A percentile compares a stretch with the other conserved stretches of the same genome.
phyloP scores from a whole-genome alignment of 2,888 invertebrate genomes.

The Campaea margaritaria region DNA sequence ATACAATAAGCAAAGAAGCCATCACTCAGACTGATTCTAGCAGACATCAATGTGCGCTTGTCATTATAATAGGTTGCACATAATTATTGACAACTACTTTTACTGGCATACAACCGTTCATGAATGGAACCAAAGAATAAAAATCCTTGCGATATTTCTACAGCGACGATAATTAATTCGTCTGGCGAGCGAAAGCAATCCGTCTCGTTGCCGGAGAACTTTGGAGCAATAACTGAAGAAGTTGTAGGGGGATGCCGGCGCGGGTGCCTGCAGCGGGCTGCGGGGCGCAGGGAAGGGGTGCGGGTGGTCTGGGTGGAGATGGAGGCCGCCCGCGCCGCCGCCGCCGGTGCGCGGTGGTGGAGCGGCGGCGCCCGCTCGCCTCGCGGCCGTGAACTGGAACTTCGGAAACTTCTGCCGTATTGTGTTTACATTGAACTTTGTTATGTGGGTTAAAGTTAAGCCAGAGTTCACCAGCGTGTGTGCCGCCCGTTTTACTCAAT shows the following conservation, averaged over 20 bases:
- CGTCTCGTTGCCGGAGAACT: slow-evolving; percentile 41
- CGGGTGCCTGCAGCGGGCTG: slow-evolving; percentile 26
- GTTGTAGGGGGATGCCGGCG: slow-evolving; percentile 31
- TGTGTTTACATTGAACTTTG: slow-evolving; percentile 86
- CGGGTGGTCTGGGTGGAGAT: slow-evolving; percentile 31
- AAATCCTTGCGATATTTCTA: slow-evolving; percentile 13
- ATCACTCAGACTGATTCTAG: no score
- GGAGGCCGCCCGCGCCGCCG: no score
- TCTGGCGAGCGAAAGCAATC: slow-evolving; percentile 44
- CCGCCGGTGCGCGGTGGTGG: slow-evolving; percentile 41
- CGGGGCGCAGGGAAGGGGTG: slow-evolving; percentile 43
- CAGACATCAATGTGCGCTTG: no score
- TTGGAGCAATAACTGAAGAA: slow-evolving; percentile 37
- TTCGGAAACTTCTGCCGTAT: slow-evolving; percentile 82
- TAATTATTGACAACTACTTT: no score
- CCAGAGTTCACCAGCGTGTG: slow-evolving; percentile 82
- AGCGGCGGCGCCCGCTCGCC: slow-evolving; percentile 52
- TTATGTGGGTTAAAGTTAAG: slow-evolving; percentile 86
- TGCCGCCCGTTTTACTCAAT: slow-evolving; percentile 77
- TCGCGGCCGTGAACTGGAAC: slow-evolving; percentile 83
- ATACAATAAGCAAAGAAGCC: no score
- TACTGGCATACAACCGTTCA: background rate
- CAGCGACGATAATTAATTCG: slow-evolving; percentile 37
- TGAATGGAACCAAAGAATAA: slow-evolving; percentile 20
- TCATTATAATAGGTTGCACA: no score